Evolutionary conservation across 92 coral and sea anemone species (phyloP).

Genomic region (Scolanthus callimorphus): DNA sequence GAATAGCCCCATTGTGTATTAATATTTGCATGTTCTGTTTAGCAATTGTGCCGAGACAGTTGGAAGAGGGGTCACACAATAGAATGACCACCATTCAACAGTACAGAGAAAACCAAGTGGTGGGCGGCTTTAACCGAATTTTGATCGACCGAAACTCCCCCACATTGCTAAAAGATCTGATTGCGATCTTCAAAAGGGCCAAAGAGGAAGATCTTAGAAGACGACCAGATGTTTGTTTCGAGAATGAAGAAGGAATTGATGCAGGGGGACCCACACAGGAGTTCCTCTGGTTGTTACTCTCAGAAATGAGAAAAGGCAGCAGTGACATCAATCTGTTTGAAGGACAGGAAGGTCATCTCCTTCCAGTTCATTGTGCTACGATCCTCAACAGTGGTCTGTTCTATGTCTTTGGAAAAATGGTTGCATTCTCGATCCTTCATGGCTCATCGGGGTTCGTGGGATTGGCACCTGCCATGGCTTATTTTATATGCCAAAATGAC

Average conservation of each 20-base stretch:
- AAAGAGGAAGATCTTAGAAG: constrained; percentile 17
- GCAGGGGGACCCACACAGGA: constrained; percentile 30
- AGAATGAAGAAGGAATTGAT: constrained; percentile 21
- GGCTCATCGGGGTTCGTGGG: constrained; percentile 27
- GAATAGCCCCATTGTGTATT: too few species aligned
- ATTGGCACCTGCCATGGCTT: constrained; percentile 32
- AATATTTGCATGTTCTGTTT: too few species aligned
- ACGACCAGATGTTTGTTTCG: constrained; percentile 21
- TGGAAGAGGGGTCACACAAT: too few species aligned
- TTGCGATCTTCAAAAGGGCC: constrained; percentile 24
- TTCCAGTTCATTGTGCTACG: constrained; percentile 26
- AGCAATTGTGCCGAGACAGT: too few species aligned
- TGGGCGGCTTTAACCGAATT: too few species aligned
- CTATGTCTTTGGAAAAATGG: constrained; percentile 33
- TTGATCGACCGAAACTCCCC: constrained; percentile 22
- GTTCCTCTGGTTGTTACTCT: constrained; percentile 18
- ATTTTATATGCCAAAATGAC: too few species aligned
- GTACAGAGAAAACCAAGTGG: too few species aligned
- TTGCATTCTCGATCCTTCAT: constrained; percentile 27
- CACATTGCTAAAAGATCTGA: constrained; percentile 15
- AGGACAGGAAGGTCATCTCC: constrained; percentile 19
- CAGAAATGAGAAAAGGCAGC: constrained; percentile 13
- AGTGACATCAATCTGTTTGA: constrained; percentile 23
- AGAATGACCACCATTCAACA: too few species aligned
- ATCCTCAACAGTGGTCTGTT: constrained; percentile 31